Evolutionary conservation across 37 sponge, comb jelly and placozoan genomes (phyloP), one percentile per base, ranked within the genome.

Genomic region (Agelas oroides): DNA sequence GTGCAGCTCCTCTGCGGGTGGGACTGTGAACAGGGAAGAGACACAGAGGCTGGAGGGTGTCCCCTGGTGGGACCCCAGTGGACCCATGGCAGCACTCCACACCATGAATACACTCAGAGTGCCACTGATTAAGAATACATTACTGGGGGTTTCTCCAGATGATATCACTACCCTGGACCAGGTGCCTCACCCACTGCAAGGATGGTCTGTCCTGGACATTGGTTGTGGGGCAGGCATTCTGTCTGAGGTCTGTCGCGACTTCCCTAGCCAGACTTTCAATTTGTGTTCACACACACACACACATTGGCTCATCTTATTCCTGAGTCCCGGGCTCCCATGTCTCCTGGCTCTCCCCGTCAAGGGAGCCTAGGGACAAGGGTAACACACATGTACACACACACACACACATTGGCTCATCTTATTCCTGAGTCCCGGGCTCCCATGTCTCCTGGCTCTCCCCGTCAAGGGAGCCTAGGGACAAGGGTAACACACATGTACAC

Each of bases 181-280:
- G 11, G 37, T 54, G 6, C 69, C 59, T 0, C 40, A 65, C 8
- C 86, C 87, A n/a, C 66, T 91, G 37, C 73, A 72, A 32, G 87
- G 87, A 39, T 71, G 39, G 21, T 65, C 23, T 0, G 71, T 91
- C 32, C 58, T 91, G 16, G 92, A 91, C 81, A 83, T 91, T 54
- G 92, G 92, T 1, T 91, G 92, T 86, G 92, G 92, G 30, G 82
- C 64, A 16, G 92, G 92, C 12, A 66, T 86, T 60, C 63, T 86
- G 34, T 76, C 78, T 70, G 92, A 91, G 83, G 92, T 91, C 46
- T 46, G 8, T 8, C 8, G 46, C 46, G 3, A 8, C 46, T 12
- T 3, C 8, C 46, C 46, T 8, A 46, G 46, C 8, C 46, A 12
- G 46, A 46, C 46, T 46, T 8, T 46, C 46, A 12, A 3, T 8